Percentiles rank a stretch among this genome's conserved stretches.
phyloP scores from a whole-genome alignment of 1,140 invertebrate genomes.

The Cryptotermes secundus region DNA sequence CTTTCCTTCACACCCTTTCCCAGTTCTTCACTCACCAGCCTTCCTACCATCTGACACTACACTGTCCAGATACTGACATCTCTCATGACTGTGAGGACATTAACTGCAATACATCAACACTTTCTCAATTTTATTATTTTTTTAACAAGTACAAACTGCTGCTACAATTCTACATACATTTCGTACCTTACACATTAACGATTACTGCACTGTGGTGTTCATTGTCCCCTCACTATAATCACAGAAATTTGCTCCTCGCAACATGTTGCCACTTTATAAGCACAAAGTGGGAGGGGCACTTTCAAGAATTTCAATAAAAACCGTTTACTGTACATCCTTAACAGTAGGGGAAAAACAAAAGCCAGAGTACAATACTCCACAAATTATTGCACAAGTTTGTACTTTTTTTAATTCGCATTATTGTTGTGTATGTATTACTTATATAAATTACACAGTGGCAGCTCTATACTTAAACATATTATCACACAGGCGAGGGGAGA shows the following conservation, averaged over 20 bases:
- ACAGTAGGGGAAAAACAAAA: background rate
- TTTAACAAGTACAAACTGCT: slow-evolving; percentile 14
- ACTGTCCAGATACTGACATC: background rate
- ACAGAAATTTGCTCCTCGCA: background rate
- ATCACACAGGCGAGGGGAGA: background rate
- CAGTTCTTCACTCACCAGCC: too few relatives aligned
- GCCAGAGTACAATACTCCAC: background rate
- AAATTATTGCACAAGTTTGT: slow-evolving; percentile 11
- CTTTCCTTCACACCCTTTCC: too few relatives aligned
- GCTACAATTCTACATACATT: slow-evolving; percentile 12
- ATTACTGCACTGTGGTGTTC: slow-evolving; percentile 10
- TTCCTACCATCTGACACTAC: too few relatives aligned
- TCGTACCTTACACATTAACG: background rate
- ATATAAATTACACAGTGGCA: slow-evolving; percentile 7
- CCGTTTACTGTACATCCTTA: background rate
- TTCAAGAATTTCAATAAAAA: background rate
- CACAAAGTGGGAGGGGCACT: slow-evolving; percentile 11
- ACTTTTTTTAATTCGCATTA: slow-evolving; percentile 8
- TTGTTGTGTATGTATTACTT: slow-evolving; percentile 2
- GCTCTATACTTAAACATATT: background rate
- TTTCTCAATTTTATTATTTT: background rate
- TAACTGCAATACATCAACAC: background rate
- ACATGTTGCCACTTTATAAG: background rate
- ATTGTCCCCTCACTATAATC: background rate
- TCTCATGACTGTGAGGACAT: too few relatives aligned